Conservation (phyloP, 2,888 invertebrate genomes). For the Dryococelus australis region DNA sequence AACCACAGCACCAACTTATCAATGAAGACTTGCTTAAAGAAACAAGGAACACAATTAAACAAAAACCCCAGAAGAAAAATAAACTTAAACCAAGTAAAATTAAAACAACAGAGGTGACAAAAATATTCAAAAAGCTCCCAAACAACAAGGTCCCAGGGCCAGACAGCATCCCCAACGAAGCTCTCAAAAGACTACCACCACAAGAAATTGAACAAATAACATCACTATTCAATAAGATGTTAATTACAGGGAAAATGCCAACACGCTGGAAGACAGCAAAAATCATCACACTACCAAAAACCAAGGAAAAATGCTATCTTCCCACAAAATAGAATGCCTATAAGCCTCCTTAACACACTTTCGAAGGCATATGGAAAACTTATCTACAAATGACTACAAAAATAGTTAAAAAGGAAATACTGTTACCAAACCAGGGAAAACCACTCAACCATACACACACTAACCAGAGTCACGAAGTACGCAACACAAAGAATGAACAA, state of each 20-base stretch:
- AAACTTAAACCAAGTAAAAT: too few species aligned
- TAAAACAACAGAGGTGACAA: neutral
- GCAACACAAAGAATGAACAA: neutral
- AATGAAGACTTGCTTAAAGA: too few species aligned
- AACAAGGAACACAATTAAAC: too few species aligned
- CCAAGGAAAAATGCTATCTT: neutral
- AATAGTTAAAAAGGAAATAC: neutral
- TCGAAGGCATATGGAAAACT: neutral
- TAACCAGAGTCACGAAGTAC: neutral
- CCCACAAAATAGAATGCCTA: neutral
- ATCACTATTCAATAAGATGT: neutral
- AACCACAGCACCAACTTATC: too few species aligned
- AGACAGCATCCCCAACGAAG: neutral
- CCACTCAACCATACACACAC: neutral
- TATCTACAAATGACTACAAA: neutral
- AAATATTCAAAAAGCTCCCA: too few species aligned
- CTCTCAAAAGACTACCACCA: neutral
- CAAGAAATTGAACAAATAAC: neutral
- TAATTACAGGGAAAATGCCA: neutral
- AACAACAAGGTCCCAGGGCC: neutral
- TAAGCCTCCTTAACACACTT: neutral
- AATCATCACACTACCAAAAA: neutral
- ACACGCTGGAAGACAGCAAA: neutral
- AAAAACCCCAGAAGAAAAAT: too few species aligned
- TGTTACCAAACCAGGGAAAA: neutral